Evolutionary conservation across 92 coral and sea anemone genomes (phyloP).

Genomic region (Muricea muricata): DNA sequence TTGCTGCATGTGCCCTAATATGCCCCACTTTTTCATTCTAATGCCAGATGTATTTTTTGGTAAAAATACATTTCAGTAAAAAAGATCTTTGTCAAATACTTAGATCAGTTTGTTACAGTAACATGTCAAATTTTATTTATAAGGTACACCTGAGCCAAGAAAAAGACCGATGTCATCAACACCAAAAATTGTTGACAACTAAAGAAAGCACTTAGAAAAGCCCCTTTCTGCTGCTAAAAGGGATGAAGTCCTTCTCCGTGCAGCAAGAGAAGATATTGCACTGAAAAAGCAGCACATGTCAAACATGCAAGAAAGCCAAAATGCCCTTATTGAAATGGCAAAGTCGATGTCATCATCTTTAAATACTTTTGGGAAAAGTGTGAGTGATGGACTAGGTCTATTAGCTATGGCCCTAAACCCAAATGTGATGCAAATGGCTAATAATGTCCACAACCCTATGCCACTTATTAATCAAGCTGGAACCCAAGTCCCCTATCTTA

Average conservation of each 20-base stretch:
- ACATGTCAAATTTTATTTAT: not conserved
- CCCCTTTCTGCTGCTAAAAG: constrained; percentile 58
- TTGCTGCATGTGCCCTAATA: too few species aligned
- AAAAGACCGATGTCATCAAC: constrained; percentile 23
- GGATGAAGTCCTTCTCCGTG: constrained; percentile 48
- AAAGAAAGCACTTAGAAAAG: constrained; percentile 56
- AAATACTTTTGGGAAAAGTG: constrained; percentile 36
- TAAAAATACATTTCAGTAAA: too few species aligned
- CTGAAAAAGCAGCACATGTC: constrained; percentile 40
- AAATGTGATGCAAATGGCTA: constrained; percentile 33
- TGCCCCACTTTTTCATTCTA: too few species aligned
- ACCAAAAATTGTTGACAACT: constrained; percentile 45
- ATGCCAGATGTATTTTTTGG: too few species aligned
- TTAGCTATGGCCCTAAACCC: constrained; percentile 52
- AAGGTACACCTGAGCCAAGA: not conserved
- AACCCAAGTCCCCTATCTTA: too few species aligned
- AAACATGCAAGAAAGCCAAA: constrained; percentile 32
- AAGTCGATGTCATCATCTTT: constrained; percentile 33
- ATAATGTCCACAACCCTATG: not conserved
- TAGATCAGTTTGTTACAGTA: not conserved
- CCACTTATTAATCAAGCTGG: constrained; percentile 19
- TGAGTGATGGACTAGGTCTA: constrained; percentile 53
- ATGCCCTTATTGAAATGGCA: constrained; percentile 31
- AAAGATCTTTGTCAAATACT: not conserved
- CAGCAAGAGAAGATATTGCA: constrained; percentile 45